Percentiles rank a stretch among this genome's conserved stretches.
Conservation (phyloP, 2,113 vertebrate species). For the Hypomesus transpacificus region DNA sequence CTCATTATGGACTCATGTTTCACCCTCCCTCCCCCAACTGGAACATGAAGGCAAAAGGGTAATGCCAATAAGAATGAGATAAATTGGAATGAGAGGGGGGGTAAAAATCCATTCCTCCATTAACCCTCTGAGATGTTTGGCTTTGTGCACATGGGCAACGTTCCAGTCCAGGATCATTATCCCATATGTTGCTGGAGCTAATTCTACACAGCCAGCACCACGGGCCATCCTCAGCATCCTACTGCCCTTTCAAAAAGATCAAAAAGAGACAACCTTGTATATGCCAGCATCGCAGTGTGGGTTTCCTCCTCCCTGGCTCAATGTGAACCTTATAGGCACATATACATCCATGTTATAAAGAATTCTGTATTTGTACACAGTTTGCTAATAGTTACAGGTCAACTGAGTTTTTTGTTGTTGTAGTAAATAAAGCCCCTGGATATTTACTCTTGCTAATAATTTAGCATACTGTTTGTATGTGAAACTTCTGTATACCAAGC, state of each 20-base stretch:
- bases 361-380: too few relatives aligned
- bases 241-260: slow-evolving; percentile 41
- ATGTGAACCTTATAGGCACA: too few relatives aligned
- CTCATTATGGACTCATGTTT: slow-evolving; percentile 62
- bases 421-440: too few relatives aligned
- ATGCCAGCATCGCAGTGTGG: background rate
- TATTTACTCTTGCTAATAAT: too few relatives aligned
- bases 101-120: slow-evolving; percentile 46
- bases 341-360: too few relatives aligned
- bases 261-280: slow-evolving; percentile 11
- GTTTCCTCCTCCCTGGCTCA: background rate
- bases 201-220: slow-evolving; percentile 20
- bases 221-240: slow-evolving; percentile 5
- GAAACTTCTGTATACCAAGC: too few relatives aligned
- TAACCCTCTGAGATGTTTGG: slow-evolving; percentile 29
- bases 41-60: slow-evolving; percentile 48
- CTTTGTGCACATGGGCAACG: slow-evolving; percentile 11
- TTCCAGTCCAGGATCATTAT: slow-evolving; percentile 45
- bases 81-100: slow-evolving; percentile 39
- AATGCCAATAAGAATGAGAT: slow-evolving; percentile 60
- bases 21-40: slow-evolving; percentile 17
- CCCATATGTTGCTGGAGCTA: slow-evolving; percentile 31
- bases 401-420: too few relatives aligned
- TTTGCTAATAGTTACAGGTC: too few relatives aligned
- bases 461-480: too few relatives aligned